A percentile compares a stretch with the other conserved stretches of the same genome.
Conservation (phyloP, 2,797 vertebrate species). For the Lepus oiostolus region DNA sequence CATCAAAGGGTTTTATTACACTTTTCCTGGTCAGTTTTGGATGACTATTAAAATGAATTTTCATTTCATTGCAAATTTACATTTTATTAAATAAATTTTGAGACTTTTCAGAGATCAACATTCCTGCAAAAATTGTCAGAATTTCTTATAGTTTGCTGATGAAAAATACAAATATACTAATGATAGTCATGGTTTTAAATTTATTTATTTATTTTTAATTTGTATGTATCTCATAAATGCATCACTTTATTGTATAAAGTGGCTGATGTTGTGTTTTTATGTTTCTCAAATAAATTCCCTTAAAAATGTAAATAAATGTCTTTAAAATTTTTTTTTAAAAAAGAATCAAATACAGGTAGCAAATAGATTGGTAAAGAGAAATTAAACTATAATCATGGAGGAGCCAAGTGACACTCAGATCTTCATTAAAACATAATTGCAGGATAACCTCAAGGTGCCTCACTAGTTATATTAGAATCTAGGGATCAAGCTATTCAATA, state of each 20-base stretch:
- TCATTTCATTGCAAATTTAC: constrained; percentile 18
- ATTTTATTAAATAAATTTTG: constrained; percentile 55
- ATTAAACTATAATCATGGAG: constrained; percentile 48
- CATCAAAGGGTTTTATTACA: not conserved
- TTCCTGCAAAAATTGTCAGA: constrained; percentile 30
- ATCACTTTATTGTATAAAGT: too few species aligned
- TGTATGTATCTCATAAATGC: too few species aligned
- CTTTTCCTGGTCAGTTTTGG: constrained; percentile 29
- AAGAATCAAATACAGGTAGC: not conserved
- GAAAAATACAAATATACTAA: not conserved
- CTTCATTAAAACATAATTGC: constrained; percentile 55
- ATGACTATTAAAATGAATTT: not conserved
- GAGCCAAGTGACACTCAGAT: constrained; percentile 29
- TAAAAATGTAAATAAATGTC: too few species aligned
- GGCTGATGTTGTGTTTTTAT: too few species aligned
- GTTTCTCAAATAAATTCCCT: too few species aligned
- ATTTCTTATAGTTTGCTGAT: constrained; percentile 27
- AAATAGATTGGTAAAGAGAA: constrained; percentile 58
- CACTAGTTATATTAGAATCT: not conserved
- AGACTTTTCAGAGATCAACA: constrained; percentile 46
- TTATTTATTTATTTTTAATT: too few species aligned
- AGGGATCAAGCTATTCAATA: constrained; percentile 15
- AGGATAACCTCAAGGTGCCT: constrained; percentile 40
- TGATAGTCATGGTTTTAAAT: too few species aligned
- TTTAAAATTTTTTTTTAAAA: too few species aligned